phyloP scores from a whole-genome alignment of 1,140 invertebrate species.

The Colletes gigas region DNA sequence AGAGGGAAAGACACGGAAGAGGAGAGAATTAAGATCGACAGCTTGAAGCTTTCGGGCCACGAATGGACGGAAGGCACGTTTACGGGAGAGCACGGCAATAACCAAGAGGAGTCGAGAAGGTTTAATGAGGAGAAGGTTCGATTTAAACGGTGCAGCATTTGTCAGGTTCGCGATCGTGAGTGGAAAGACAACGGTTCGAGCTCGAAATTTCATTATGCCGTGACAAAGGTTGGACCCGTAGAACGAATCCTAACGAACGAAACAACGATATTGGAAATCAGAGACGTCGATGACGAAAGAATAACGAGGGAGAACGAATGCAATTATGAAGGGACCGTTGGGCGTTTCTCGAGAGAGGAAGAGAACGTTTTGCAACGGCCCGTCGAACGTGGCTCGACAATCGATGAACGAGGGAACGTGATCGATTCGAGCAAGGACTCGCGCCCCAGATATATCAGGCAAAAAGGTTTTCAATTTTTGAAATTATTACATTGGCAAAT shows the following conservation, averaged over 20 bases:
- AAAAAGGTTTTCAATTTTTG: background rate
- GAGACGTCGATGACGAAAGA: background rate
- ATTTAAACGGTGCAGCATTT: background rate
- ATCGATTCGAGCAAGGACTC: too few relatives aligned
- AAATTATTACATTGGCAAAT: too few relatives aligned
- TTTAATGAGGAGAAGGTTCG: background rate
- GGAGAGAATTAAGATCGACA: background rate
- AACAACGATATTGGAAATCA: background rate
- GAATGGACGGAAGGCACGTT: conserved; percentile 18
- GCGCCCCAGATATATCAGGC: too few relatives aligned
- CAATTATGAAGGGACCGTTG: background rate
- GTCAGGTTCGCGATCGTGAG: too few relatives aligned
- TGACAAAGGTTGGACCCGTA: background rate
- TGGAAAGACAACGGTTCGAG: too few relatives aligned
- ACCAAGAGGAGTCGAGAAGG: background rate
- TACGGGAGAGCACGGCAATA: background rate
- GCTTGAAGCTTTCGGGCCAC: background rate
- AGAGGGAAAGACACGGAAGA: background rate
- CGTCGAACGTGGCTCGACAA: background rate
- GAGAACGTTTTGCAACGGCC: background rate
- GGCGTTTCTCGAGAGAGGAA: background rate
- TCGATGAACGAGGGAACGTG: background rate
- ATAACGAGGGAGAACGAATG: too few relatives aligned
- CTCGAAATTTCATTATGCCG: too few relatives aligned
- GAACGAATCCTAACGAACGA: too few relatives aligned